Base-by-base conservation (phyloP, 1,140 invertebrate species). In the Lordiphosa clarofinis region DNA sequence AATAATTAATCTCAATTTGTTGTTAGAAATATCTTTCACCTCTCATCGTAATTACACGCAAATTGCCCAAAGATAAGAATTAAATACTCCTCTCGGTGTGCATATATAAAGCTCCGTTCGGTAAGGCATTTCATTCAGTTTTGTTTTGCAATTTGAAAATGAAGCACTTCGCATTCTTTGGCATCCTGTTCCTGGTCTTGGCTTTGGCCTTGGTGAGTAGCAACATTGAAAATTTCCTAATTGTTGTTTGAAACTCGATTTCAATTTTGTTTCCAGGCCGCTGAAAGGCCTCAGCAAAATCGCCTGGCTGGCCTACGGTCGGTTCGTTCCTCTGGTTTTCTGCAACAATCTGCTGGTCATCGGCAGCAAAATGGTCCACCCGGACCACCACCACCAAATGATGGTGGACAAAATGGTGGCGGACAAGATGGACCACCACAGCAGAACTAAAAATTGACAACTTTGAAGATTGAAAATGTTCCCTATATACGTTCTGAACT, bases 101-200 rank as follows among this genome's bases (percentile, higher is more conserved):
- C 36, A 15, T 79, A 74, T 79, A 79, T 38, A 79, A 75, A 10
- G 15, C 6, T 7, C 11, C 19, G 8, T 21, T 52, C 15, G 50
- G 50, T 53, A 21, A 13, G 28, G 31, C 31, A 52, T 33, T 42
- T 28, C 6, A 24, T 39, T 52, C 33, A 50, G 46, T 67, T 52
- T 47, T 44, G 6, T 21, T 28, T 28, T 24, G 3, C 31, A 12
- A 50, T 7, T 52, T 28, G 21, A 82, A 50, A 53, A 79, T 79
- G 75, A 79, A 79, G 48, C 62, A 71, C 31, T 82, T 79, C 38
- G 71, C 61, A 71, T 54, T 82, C 10, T 62, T 79, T 58, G 68
- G 55, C 52, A 42, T 75, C 7, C 28, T 79, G 4, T 33, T 79
- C 2, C 21, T 79, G 38, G 50, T 82, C 19, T 36, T 79, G 66